Conservation (phyloP, 2,888 invertebrate genomes). For the Drosophila formosana region DNA sequence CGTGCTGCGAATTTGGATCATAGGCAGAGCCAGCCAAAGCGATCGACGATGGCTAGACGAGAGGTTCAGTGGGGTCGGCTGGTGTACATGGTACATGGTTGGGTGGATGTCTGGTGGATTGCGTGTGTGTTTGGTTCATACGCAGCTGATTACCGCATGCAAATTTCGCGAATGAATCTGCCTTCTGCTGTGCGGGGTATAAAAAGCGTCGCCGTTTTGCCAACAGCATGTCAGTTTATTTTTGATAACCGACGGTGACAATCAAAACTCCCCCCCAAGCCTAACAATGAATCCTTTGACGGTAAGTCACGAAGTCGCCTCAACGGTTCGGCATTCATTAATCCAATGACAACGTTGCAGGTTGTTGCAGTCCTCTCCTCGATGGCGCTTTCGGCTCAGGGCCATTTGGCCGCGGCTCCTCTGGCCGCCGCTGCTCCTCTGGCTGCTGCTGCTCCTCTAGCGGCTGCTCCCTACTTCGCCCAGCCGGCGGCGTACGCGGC, state of each 20-base stretch:
- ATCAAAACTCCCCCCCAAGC: slow-evolving; percentile 78
- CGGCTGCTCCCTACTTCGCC: slow-evolving; percentile 39
- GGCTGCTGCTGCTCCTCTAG: slow-evolving; percentile 55
- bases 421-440: slow-evolving; percentile 61
- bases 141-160: slow-evolving; percentile 51
- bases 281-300: slow-evolving; percentile 85
- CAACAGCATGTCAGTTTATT: slow-evolving; percentile 85
- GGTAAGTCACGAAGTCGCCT: slow-evolving; percentile 78
- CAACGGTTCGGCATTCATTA: neutral
- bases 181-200: slow-evolving; percentile 64
- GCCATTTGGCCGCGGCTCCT: slow-evolving; percentile 80
- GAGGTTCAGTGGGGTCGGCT: slow-evolving; percentile 11
- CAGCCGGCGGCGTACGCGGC: slow-evolving; percentile 4
- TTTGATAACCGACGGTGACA: slow-evolving; percentile 85
- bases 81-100: neutral
- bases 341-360: slow-evolving; percentile 47
- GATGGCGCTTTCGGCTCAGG: slow-evolving; percentile 83
- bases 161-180: slow-evolving; percentile 70
- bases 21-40: slow-evolving; percentile 45
- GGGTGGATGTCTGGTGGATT: neutral
- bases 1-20: slow-evolving; percentile 78
- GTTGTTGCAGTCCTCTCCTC: slow-evolving; percentile 84
- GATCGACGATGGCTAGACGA: slow-evolving; percentile 11
- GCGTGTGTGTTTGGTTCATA: slow-evolving; percentile 6
- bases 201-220: slow-evolving; percentile 82